phyloP scores from a whole-genome alignment of 1,140 invertebrate genomes.

The Cylas formicarius region DNA sequence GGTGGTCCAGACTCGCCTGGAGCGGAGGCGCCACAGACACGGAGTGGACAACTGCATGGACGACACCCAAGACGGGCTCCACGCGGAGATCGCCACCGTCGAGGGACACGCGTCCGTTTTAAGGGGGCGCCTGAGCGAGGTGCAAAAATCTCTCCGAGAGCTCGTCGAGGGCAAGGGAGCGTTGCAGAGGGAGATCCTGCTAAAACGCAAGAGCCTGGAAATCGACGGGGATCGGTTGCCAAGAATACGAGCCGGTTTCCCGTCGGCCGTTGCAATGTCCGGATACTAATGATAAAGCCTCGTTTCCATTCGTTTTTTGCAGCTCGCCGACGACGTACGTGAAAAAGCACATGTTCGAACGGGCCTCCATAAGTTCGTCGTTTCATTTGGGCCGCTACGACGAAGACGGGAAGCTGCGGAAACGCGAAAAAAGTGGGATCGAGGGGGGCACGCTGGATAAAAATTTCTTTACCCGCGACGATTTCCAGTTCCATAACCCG shows the following conservation, averaged over 20 bases:
- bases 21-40: conserved; percentile 57
- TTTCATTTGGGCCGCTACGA: no score
- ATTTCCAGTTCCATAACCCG: no score
- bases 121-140: conserved; percentile 50
- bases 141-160: conserved; percentile 51
- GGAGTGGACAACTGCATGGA: conserved; percentile 67
- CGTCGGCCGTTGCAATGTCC: conserved; percentile 55
- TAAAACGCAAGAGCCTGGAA: conserved; percentile 62
- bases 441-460: no score
- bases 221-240: conserved; percentile 61
- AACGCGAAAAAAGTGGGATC: no score
- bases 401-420: no score
- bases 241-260: conserved; percentile 57
- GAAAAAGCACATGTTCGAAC: no score
- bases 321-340: no score
- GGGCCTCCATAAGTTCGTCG: no score
- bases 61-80: conserved; percentile 52
- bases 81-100: conserved; percentile 34
- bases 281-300: no score
- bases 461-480: no score
- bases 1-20: conserved; percentile 67
- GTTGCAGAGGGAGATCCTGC: conserved; percentile 63
- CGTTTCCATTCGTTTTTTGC: no score
- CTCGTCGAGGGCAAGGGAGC: conserved; percentile 53
- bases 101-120: conserved; percentile 57